phyloP scores from a whole-genome alignment of 2,113 vertebrate genomes.

The Philantomba maxwellii region DNA sequence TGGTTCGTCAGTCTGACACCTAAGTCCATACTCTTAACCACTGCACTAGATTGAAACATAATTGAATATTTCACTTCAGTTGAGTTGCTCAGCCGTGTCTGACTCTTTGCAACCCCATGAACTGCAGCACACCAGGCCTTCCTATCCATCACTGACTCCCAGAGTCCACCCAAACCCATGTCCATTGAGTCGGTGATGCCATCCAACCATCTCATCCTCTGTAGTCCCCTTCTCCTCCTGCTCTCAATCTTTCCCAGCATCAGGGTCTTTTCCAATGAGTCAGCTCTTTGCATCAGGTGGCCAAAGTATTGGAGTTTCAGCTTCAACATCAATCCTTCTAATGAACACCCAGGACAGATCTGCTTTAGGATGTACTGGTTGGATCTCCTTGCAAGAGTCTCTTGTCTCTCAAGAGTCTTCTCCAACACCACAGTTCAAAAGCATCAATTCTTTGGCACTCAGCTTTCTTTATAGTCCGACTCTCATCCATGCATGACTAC shows the following conservation, averaged over 20 bases:
- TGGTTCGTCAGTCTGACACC: neutral
- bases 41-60: neutral
- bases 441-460: neutral
- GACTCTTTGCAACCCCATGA: too few relatives aligned
- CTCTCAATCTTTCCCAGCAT: too few relatives aligned
- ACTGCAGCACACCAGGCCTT: too few relatives aligned
- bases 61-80: neutral
- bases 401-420: neutral
- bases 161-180: too few relatives aligned
- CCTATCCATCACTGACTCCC: too few relatives aligned
- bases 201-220: too few relatives aligned
- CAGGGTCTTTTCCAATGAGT: neutral
- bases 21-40: neutral
- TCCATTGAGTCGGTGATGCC: too few relatives aligned
- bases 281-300: neutral
- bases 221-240: too few relatives aligned
- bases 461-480: neutral
- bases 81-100: too few relatives aligned
- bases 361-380: neutral
- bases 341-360: neutral
- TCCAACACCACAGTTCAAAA: neutral
- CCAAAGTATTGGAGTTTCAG: neutral
- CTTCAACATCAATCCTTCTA: neutral
- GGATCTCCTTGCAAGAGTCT: neutral
- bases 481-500: neutral